Evolutionary conservation across 2,888 invertebrate genomes (phyloP), one percentile per base, ranked within the genome.

Genomic region (Ganaspis brasiliensis): DNA sequence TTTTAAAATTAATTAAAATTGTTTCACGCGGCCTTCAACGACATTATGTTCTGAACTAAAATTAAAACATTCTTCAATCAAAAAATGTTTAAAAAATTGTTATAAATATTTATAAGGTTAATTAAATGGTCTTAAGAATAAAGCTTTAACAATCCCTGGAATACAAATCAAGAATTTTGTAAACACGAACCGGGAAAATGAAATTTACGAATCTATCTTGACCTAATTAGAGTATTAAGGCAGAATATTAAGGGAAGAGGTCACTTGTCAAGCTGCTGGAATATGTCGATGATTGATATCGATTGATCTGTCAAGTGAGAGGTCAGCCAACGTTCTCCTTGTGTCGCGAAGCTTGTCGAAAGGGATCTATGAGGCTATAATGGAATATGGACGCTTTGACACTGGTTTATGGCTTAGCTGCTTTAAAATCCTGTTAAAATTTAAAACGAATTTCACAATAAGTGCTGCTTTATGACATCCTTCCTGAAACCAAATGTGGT

Each of bases 281-380:
- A 16, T 12, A 61, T 63, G 61, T 16, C 14, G 37, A 61, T 63
- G 31, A 63, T 37, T 63, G 10, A 61, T 37, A 61, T 61, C 21
- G 61, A 63, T 63, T 63, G 16, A 12, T 21, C 12, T 63, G 37
- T 37, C 61, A 63, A 61, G 35, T 5, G 19, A 61, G 12, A 35
- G 61, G 37, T 63, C 37, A 37, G 37, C 19, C 12, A 63, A 40
- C 19, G 37, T 63, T 14, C 61, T 63, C 37, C 37, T 37, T 14
- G 61, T 37, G 19, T 63, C 61, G 14, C 37, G 21, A 37, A 63
- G 61, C 37, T 63, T 63, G 19, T 63, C 37, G 61, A 37, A 63
- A 37, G 16, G 16, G 35, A 35, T 59, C 12, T 37, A 40, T 63
- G 37, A 19, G 21, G 21, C 61, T 12, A 63, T 63, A 37, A 21